Base-by-base conservation (phyloP, 2,888 invertebrate genomes). In the Rhagophthalmus giganteus region DNA sequence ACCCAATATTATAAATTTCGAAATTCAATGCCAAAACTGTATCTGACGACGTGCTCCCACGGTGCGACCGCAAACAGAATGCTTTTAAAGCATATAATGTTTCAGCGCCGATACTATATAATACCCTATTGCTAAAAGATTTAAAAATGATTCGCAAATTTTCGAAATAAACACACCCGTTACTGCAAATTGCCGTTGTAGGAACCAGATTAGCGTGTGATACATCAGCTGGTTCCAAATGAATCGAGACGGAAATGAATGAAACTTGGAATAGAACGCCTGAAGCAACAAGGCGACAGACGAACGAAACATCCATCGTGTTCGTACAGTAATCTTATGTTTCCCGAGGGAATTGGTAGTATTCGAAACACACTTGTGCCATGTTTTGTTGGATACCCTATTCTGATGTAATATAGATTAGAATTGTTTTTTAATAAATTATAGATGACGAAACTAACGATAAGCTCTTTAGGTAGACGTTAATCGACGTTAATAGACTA, bases 211-310 rank as follows among this genome's bases (percentile, higher is more conserved):
- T 50, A 50, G 44, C 42, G 50, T 44, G 50, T 32, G 50, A 50
- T 50, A 50, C 50, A 44, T 44, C 50, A 50, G 50, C 50, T 50
- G 50, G 37, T 50, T 50, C 32, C 37, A 38, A 50, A 50, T 50
- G 50, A 42, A 37, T 44, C 44, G 37, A 42, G 50, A 32, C 42
- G 37, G 38, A 50, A 50, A 44, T 50, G 50, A 50, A 50, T 50
- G 50, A 50, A 50, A 44, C 44, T 44, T 44, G 42, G 50, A 44
- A 44, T 50, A 44, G 50, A 50, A 50, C 32, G 38, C 50, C 44
- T 44, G 42, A 35, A 50, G 50, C 50, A 42, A 50, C 50, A 50
- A 50, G 38, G 32, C 42, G 42, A 50, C 50, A 42, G 42, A 41
- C 37, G 49, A 42, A 38, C 38, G 50, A 44, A 49, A 33, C 50